Percentiles rank a stretch among this genome's conserved stretches.
Evolutionary conservation across 2,797 vertebrate species (phyloP).

Genomic region (Huso huso): DNA sequence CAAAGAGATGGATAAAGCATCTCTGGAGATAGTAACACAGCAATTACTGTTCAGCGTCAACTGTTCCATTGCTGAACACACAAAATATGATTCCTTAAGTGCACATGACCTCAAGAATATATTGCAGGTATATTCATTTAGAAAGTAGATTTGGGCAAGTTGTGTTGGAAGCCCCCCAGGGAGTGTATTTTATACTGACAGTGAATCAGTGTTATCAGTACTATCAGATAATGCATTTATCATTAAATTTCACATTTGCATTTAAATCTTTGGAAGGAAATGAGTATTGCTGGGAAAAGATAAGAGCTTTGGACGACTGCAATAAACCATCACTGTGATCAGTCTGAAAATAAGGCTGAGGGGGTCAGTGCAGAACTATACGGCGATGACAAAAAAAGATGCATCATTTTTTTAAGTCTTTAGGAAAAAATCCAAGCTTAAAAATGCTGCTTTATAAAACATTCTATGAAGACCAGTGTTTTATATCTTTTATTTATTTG

Average conservation of each 20-base stretch:
- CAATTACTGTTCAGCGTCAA: slow-evolving; percentile 58
- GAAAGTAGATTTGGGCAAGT: slow-evolving; percentile 70
- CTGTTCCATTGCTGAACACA: slow-evolving; percentile 57
- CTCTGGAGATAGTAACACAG: slow-evolving; percentile 53
- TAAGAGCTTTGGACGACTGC: slow-evolving; percentile 96
- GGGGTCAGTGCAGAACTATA: slow-evolving; percentile 76
- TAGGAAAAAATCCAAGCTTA: slow-evolving; percentile 33
- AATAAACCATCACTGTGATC: slow-evolving; percentile 99
- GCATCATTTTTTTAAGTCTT: slow-evolving; percentile 64
- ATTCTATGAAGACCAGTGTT: too few species aligned
- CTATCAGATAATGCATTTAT: slow-evolving; percentile 99
- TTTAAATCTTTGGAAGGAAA: slow-evolving; percentile 99
- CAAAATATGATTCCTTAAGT: slow-evolving; percentile 64
- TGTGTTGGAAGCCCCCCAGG: slow-evolving; percentile 62
- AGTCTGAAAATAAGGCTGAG: slow-evolving; percentile 87
- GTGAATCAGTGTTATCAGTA: slow-evolving; percentile 98
- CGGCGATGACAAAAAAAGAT: slow-evolving; percentile 71
- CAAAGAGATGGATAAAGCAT: slow-evolving; percentile 59
- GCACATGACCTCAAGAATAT: slow-evolving; percentile 68
- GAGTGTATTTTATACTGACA: slow-evolving; percentile 99
- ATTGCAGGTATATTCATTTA: slow-evolving; percentile 66
- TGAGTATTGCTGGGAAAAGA: slow-evolving; percentile 99
- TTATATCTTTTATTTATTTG: too few species aligned
- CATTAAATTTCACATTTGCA: slow-evolving; percentile 99
- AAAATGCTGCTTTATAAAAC: too few species aligned